Percentiles rank a stretch among this genome's conserved stretches.
Evolutionary conservation across 2,113 vertebrate species (phyloP).

Genomic region (Tachycineta bicolor): DNA sequence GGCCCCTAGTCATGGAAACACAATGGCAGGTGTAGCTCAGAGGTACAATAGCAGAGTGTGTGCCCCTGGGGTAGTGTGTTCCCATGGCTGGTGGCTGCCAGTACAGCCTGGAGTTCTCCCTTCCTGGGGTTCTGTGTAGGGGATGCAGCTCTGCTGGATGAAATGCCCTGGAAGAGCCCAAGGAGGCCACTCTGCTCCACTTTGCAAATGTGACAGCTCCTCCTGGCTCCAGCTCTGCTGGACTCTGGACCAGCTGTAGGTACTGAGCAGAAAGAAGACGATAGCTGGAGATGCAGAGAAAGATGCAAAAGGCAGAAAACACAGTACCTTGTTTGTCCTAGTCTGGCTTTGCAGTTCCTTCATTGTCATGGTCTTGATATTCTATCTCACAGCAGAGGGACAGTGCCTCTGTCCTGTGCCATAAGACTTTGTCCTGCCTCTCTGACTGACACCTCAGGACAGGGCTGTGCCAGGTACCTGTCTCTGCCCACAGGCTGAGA

Average conservation of each 20-base stretch:
- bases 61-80: too few species aligned
- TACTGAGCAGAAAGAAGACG: neutral
- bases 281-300: neutral
- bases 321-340: neutral
- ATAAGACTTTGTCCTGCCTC: neutral
- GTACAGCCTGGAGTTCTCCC: neutral
- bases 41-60: neutral
- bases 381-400: neutral
- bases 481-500: neutral
- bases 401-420: neutral
- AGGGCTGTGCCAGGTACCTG: neutral
- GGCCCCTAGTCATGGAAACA: neutral
- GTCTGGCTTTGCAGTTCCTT: neutral
- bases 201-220: neutral
- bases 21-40: too few species aligned
- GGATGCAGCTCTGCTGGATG: neutral
- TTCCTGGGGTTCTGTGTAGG: neutral
- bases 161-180: neutral
- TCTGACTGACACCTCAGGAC: neutral
- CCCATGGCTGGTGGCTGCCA: neutral
- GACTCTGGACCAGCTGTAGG: neutral
- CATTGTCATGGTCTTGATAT: fast-evolving
- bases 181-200: neutral
- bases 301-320: neutral
- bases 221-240: neutral